A percentile compares a stretch with the other conserved stretches of the same genome.
Evolutionary conservation across 2,888 invertebrate genomes (phyloP).

Genomic region (Cryptophagus acutangulus): DNA sequence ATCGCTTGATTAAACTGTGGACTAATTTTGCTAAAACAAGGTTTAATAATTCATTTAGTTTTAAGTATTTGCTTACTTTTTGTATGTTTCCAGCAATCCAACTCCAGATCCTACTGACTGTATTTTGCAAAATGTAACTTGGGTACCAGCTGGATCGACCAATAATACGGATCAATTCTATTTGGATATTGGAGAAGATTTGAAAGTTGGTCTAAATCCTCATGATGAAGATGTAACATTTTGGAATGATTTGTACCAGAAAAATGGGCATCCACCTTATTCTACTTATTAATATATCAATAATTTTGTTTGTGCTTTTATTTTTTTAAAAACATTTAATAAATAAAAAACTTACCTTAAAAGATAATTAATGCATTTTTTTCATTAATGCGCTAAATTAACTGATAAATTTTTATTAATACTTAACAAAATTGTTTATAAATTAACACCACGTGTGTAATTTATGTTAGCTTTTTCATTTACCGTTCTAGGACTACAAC

Average conservation of each 20-base stretch:
- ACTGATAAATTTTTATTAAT: too few species aligned
- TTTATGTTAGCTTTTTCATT: too few species aligned
- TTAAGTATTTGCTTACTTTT: too few species aligned
- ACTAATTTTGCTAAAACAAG: constrained; percentile 29
- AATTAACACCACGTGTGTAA: too few species aligned
- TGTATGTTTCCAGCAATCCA: constrained; percentile 25
- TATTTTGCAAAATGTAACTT: constrained; percentile 21
- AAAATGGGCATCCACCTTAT: constrained; percentile 24
- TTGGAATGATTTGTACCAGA: constrained; percentile 24
- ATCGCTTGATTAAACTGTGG: constrained; percentile 25
- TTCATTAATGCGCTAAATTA: too few species aligned
- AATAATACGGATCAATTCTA: constrained; percentile 15
- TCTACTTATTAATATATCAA: constrained; percentile 29
- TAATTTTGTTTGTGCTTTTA: too few species aligned
- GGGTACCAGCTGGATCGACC: constrained; percentile 18
- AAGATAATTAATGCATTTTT: too few species aligned
- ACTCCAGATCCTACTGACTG: constrained; percentile 20
- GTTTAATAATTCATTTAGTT: constrained; percentile 15
- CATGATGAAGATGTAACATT: constrained; percentile 21
- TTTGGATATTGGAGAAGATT: constrained; percentile 23
- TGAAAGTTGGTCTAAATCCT: constrained; percentile 18
- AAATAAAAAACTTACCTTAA: too few species aligned
- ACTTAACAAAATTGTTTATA: too few species aligned
- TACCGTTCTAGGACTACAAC: too few species aligned
- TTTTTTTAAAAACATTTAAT: too few species aligned